These are phyloP conservation scores for Scaptomyza flava DNA, from an alignment of 2,888 invertebrate genomes.

Conservation along the genomic window DNA sequence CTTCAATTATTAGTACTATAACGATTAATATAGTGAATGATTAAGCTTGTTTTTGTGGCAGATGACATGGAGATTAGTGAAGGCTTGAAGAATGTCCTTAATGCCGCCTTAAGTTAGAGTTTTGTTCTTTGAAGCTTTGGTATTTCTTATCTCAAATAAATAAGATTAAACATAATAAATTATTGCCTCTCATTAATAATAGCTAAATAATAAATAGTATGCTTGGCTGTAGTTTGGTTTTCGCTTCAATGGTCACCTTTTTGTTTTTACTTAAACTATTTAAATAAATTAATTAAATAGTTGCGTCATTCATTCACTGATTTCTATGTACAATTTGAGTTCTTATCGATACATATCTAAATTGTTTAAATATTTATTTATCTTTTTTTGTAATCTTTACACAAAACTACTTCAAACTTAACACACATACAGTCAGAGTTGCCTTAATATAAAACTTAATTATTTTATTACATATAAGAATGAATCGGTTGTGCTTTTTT, in stretches of 20 bases:
- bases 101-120: conserved; percentile 28
- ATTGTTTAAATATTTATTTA: conserved; percentile 25
- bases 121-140: conserved; percentile 38
- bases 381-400: conserved; percentile 34
- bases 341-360: conserved; percentile 36
- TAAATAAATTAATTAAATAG: conserved; percentile 4
- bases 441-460: conserved; percentile 46
- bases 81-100: conserved; percentile 4
- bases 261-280: conserved; percentile 8
- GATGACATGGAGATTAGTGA: conserved; percentile 25
- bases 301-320: not conserved
- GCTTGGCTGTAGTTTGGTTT: conserved; percentile 61
- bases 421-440: conserved; percentile 72
- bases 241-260: conserved; percentile 24
- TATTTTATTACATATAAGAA: conserved; percentile 25
- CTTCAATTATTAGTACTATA: conserved; percentile 25
- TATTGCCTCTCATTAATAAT: conserved; percentile 5
- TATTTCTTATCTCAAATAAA: conserved; percentile 14
- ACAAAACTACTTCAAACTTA: conserved; percentile 68
- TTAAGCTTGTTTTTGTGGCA: conserved; percentile 25
- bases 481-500: conserved; percentile 42
- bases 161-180: conserved; percentile 23
- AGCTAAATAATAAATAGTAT: conserved; percentile 26
- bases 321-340: conserved; percentile 40
- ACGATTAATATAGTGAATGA: conserved; percentile 3